Evolutionary conservation across 1,140 invertebrate species (phyloP), one percentile per base, ranked within the genome.

Genomic region (Penaeus indicus): DNA sequence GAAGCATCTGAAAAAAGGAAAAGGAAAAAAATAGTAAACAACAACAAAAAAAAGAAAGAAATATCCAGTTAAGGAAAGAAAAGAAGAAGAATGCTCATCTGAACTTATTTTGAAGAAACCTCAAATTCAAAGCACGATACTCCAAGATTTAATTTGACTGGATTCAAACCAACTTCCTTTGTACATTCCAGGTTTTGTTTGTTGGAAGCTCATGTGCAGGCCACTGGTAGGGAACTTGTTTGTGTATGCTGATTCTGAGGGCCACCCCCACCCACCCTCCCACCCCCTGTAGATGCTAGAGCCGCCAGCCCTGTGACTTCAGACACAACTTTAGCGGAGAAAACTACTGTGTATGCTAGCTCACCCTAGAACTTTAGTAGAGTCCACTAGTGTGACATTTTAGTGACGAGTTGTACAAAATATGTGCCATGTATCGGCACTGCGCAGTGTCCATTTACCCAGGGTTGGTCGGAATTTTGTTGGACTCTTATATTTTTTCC

Each of bases 101-200:
- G 54, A 54, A 54, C 16, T 54, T 75, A 75, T 75, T 75, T 75
- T 75, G 42, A 75, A 27, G 18, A 18, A 38, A 75, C 72, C 42
- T 27, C 25, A 11, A 38, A 16, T 75, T 75, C 27, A 19, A 75
- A 75, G 42, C 42, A 75, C 54, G 54, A 54, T 54, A 54, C 54
- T 54, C 72, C 18, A 32, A 75, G 72, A 75, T 75, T 27, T 27
- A 47, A 47, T 77, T 69, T 47, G 64, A 77, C 64, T 82, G 87
- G 87, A 84, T 88, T 77, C 75, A 84, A 75, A 88, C 42, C 63
- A 42, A 84, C 87, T 88, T 84, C 64, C 81, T 84, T 88, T 88
- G 87, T 88, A 88, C 87, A 88, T 88, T 88, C 87, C 87, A 88
- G 82, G 87, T 88, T 84, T 83, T 88, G 82, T 88, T 86, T 88